Conservation (phyloP, 2,888 invertebrate species). For the Heliothis peltigera region DNA sequence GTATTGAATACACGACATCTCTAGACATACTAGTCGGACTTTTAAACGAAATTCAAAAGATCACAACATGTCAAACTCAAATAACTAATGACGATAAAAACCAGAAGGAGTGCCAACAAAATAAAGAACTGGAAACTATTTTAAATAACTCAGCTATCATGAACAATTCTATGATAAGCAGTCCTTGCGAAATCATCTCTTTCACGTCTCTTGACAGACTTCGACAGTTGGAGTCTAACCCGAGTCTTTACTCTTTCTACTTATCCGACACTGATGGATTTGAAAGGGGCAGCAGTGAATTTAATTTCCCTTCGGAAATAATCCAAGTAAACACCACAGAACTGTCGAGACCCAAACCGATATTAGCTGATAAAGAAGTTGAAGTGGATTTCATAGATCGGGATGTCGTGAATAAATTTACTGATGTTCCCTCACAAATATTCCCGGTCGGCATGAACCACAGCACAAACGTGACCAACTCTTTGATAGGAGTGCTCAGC, state of each 20-base stretch:
- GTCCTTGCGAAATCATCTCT: slow-evolving; percentile 66
- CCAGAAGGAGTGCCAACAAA: slow-evolving; percentile 45
- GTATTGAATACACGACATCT: slow-evolving; percentile 75
- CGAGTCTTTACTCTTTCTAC: slow-evolving; percentile 71
- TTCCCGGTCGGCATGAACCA: slow-evolving; percentile 63
- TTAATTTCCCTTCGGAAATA: slow-evolving; percentile 28
- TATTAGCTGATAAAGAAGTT: slow-evolving; percentile 76
- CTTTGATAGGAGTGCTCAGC: slow-evolving; percentile 66
- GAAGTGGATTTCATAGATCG: slow-evolving; percentile 64
- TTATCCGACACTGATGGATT: slow-evolving; percentile 63
- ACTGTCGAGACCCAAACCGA: slow-evolving; percentile 41
- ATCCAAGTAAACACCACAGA: slow-evolving; percentile 12
- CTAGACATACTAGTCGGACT: slow-evolving; percentile 82
- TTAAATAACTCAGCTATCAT: slow-evolving; percentile 62
- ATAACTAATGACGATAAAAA: slow-evolving; percentile 54
- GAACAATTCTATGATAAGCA: slow-evolving; percentile 59
- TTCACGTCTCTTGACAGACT: slow-evolving; percentile 72
- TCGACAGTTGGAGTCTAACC: slow-evolving; percentile 69
- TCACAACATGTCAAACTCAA: slow-evolving; percentile 75
- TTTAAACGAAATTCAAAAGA: slow-evolving; percentile 84
- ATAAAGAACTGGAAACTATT: slow-evolving; percentile 66
- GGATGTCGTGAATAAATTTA: slow-evolving; percentile 66
- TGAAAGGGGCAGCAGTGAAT: slow-evolving; percentile 17
- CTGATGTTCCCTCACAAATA: slow-evolving; percentile 72
- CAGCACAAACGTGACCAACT: slow-evolving; percentile 67